Evolutionary conservation across 2,113 vertebrate genomes (phyloP).

Genomic region (Cyanoderma ruficeps): DNA sequence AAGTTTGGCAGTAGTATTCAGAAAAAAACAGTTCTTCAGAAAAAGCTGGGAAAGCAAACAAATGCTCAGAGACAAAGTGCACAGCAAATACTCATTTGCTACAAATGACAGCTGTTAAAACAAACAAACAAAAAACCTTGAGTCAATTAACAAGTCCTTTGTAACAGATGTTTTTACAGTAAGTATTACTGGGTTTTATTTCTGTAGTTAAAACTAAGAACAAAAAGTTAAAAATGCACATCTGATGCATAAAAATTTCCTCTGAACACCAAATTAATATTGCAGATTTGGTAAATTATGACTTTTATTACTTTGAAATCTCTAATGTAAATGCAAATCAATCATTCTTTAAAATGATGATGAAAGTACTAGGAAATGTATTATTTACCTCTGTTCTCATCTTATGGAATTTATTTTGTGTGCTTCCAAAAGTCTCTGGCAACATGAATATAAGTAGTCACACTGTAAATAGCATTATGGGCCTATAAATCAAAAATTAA

Average conservation of each 20-base stretch:
- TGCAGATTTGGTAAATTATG: not conserved
- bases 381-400: not conserved
- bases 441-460: not conserved
- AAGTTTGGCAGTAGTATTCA: not conserved
- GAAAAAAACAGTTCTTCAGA: not conserved
- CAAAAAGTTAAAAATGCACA: not conserved
- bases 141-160: not conserved
- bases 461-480: not conserved
- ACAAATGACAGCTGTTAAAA: not conserved
- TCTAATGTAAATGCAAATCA: not conserved
- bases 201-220: not conserved
- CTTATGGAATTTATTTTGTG: not conserved
- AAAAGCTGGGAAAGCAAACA: constrained; percentile 20
- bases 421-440: not conserved
- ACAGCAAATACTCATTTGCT: not conserved
- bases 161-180: not conserved
- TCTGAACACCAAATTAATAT: not conserved
- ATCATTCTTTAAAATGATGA: not conserved
- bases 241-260: not conserved
- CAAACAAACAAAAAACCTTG: not conserved
- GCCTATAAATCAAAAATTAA: not conserved
- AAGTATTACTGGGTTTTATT: not conserved
- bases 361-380: not conserved
- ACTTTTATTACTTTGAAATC: not conserved
- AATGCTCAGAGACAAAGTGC: not conserved